These are phyloP conservation scores for Prionailurus viverrinus DNA, from an alignment of 2,113 vertebrate genomes.

Conservation along the genomic window DNA sequence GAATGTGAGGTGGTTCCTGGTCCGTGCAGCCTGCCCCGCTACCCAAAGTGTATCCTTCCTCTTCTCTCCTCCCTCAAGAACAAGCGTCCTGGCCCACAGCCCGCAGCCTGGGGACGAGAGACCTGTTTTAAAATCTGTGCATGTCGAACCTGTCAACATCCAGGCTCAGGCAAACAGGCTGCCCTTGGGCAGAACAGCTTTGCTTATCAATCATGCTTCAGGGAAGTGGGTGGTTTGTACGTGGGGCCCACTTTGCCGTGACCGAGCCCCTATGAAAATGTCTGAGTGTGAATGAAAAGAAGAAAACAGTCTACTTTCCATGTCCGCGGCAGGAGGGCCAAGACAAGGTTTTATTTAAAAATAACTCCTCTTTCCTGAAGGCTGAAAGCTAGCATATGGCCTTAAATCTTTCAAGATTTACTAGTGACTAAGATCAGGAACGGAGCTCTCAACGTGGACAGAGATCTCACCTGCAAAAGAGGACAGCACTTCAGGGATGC, in stretches of 20 bases:
- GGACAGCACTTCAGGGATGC: not conserved
- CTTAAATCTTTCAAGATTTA: not conserved
- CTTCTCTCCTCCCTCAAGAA: conserved; percentile 39
- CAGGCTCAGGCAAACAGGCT: conserved; percentile 47
- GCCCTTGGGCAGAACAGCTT: conserved; percentile 64
- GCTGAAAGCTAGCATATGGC: conserved; percentile 1
- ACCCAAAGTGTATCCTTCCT: not conserved
- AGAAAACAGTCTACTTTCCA: conserved; percentile 46
- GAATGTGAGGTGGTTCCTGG: not conserved
- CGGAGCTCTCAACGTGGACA: not conserved
- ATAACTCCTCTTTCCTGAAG: conserved; percentile 45
- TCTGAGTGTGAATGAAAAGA: conserved; percentile 52
- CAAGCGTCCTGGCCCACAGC: conserved; percentile 37
- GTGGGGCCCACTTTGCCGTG: not conserved
- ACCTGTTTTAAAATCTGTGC: conserved; percentile 75
- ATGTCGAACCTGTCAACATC: conserved; percentile 63
- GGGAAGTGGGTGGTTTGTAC: conserved; percentile 45
- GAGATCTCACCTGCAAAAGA: accelerated
- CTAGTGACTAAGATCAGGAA: not conserved
- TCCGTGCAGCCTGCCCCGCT: not conserved
- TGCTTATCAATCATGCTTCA: conserved; percentile 70
- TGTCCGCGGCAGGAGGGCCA: conserved; percentile 15
- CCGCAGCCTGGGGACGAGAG: not conserved
- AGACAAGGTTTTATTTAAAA: conserved; percentile 62
- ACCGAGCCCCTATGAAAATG: conserved; percentile 44